These are phyloP conservation scores for Poecilia wingei DNA, from an alignment of 2,797 vertebrate species.

Conservation along the genomic window DNA sequence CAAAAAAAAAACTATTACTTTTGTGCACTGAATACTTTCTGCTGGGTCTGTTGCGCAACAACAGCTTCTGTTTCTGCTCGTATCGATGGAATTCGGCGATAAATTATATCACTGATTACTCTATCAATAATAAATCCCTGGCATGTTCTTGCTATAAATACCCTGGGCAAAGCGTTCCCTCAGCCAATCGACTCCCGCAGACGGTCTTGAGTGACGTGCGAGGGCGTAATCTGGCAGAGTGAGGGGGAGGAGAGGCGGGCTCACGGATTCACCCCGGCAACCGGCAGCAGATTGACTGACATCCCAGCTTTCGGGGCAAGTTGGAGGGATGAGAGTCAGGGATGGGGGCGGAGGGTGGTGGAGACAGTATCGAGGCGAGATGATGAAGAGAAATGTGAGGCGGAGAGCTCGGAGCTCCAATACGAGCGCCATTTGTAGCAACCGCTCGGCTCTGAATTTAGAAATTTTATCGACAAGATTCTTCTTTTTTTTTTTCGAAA, in stretches of 20 bases:
- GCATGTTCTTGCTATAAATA: constrained; percentile 8
- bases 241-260: constrained; percentile 55
- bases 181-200: constrained; percentile 38
- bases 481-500: constrained; percentile 5
- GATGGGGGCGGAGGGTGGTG: constrained; percentile 27
- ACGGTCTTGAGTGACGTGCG: constrained; percentile 53
- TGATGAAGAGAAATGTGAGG: constrained; percentile 11
- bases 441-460: constrained; percentile 4
- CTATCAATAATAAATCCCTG: neutral
- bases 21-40: neutral
- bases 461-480: constrained; percentile 15
- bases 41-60: neutral
- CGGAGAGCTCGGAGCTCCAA: constrained; percentile 9
- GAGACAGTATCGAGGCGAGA: constrained; percentile 18
- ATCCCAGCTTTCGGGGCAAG: constrained; percentile 51
- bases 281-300: constrained; percentile 64
- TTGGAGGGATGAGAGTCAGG: constrained; percentile 44
- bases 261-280: constrained; percentile 63
- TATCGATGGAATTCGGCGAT: neutral
- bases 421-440: neutral
- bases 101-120: neutral
- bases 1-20: neutral
- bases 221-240: constrained; percentile 60
- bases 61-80: neutral
- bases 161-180: constrained; percentile 8